Evolutionary conservation across 2,888 invertebrate genomes (phyloP).

Genomic region (Phaonia tiefii): DNA sequence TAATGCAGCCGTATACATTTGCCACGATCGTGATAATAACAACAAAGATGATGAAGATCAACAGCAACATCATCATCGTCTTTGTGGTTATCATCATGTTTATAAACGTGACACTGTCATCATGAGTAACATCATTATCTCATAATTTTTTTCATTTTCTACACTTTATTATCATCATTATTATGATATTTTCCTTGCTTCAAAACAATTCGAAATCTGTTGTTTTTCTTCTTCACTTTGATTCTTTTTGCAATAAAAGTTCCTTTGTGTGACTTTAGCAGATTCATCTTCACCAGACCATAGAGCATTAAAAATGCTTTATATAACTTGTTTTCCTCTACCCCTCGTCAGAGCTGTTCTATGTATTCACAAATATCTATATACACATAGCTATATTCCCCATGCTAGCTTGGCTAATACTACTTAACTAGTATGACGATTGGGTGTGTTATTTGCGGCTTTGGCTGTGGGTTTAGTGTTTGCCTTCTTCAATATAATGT

Average conservation of each 20-base stretch:
- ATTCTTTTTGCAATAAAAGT: background rate
- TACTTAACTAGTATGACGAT: background rate
- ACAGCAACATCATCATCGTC: background rate
- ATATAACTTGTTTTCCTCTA: slow-evolving; percentile 60
- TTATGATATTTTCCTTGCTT: slow-evolving; percentile 5
- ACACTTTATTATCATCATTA: slow-evolving; percentile 17
- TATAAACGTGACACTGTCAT: background rate
- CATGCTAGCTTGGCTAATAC: background rate
- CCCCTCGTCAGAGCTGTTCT: too few relatives aligned
- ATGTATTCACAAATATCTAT: too few relatives aligned
- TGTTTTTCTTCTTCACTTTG: background rate
- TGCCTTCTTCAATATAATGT: background rate
- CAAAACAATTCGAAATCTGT: slow-evolving; percentile 10
- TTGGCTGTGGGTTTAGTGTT: slow-evolving; percentile 9
- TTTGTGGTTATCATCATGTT: background rate
- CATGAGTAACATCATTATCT: background rate
- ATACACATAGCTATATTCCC: too few relatives aligned
- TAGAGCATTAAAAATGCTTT: slow-evolving; percentile 65
- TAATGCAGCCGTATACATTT: slow-evolving; percentile 9
- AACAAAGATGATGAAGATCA: background rate
- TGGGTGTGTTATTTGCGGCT: slow-evolving; percentile 11
- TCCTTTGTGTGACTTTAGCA: slow-evolving; percentile 7
- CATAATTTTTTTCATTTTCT: background rate
- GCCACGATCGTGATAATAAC: slow-evolving; percentile 9
- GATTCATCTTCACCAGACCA: slow-evolving; percentile 68